Evolutionary conservation across 2,888 invertebrate genomes (phyloP), one percentile per base, ranked within the genome.

Genomic region (Antheraea yamamai): DNA sequence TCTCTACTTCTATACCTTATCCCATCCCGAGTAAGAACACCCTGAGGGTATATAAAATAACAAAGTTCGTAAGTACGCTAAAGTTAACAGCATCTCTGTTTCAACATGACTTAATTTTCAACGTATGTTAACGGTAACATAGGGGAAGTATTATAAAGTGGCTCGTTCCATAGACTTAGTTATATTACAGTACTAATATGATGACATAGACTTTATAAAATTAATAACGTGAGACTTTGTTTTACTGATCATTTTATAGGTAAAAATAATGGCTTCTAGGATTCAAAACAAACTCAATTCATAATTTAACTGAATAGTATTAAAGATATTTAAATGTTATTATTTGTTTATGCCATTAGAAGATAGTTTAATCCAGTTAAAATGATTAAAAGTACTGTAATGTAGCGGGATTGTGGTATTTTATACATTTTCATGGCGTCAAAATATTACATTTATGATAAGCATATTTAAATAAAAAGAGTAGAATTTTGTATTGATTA

Each of bases 21-120:
- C 83, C 78, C 79, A 80, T 80, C 79, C 74, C 82, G 83, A 81
- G 84, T 84, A 86, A 89, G 85, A 88, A 89, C 84, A 86, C 92
- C 88, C 92, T 51, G 78, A 84, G 87, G 92, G 84, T 88, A 87
- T 88, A 89, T 93, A 91, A 92, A 89, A 88, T 87, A 85, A 84
- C 87, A 87, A 92, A 91, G 87, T 92, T 88, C 87, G 81, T 82
- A 88, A 91, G 88, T 87, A 81, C 84, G 84, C 90, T 87, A 88
- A 91, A 92, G 87, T 90, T 89, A 88, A 88, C 87, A 88, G 88
- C 83, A 86, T 85, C 87, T 88, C 85, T 84, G 87, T 90, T 89
- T 88, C 88, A 80, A 84, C 89, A 70, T 88, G 86, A 85, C 89
- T 92, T 89, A 88, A 90, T 89, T 92, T 92, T 91, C 92, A 92